Conservation (phyloP, 2,888 invertebrate species). For the Callinectes sapidus region DNA sequence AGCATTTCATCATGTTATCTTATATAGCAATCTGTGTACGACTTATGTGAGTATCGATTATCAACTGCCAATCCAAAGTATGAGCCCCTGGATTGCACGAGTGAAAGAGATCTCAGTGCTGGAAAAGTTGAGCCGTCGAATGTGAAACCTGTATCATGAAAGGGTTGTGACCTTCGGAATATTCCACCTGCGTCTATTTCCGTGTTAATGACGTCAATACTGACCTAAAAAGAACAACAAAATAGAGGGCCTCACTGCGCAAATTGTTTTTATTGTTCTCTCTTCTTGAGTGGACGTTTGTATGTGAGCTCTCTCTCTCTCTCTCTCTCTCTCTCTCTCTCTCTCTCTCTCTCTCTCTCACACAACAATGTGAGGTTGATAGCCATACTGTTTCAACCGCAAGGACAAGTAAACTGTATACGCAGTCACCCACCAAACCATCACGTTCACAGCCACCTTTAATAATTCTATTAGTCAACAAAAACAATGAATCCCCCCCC, state of each 20-base stretch:
- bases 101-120: background rate
- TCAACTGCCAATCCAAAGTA: background rate
- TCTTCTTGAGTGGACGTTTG: background rate
- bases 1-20: background rate
- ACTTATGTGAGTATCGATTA: background rate
- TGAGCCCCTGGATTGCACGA: background rate
- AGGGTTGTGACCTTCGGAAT: background rate
- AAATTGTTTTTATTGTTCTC: background rate
- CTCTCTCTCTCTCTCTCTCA: too few relatives aligned
- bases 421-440: too few relatives aligned
- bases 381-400: too few relatives aligned
- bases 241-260: background rate
- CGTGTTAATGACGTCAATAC: background rate
- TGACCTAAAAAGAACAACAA: background rate
- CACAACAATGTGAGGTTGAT: background rate
- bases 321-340: too few relatives aligned
- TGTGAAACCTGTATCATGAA: background rate
- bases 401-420: background rate
- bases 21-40: background rate
- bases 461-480: background rate
- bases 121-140: background rate
- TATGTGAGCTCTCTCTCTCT: background rate
- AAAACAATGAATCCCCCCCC: background rate
- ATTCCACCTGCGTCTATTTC: conserved; percentile 20
- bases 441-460: background rate